Percentiles rank a stretch among this genome's conserved stretches.
Evolutionary conservation across 2,797 vertebrate species (phyloP).

Genomic region (Tinamus major): DNA sequence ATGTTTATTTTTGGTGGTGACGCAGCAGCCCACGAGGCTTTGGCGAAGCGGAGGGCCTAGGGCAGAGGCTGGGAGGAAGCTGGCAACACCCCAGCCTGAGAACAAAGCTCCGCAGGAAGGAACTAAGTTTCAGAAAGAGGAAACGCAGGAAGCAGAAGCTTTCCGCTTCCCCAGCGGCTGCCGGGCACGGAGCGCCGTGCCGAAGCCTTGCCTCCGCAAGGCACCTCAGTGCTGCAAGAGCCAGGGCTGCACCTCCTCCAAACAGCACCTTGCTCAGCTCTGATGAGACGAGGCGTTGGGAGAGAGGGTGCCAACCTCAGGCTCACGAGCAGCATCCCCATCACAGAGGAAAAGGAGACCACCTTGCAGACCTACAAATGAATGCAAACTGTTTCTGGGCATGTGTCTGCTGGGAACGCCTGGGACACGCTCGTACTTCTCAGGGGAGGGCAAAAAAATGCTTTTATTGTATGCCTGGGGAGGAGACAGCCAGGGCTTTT

Average conservation of each 20-base stretch:
- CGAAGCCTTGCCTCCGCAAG: too few relatives aligned
- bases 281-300: background rate
- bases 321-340: background rate
- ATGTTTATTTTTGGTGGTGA: constrained; percentile 18
- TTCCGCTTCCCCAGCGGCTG: background rate
- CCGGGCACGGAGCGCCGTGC: too few relatives aligned
- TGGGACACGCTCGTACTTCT: background rate
- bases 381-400: background rate
- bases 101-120: background rate
- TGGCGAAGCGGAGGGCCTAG: background rate
- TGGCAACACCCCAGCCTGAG: background rate
- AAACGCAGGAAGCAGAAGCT: background rate
- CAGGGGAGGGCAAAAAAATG: constrained; percentile 8
- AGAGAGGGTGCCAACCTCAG: background rate
- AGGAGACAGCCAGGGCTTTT: constrained; percentile 16
- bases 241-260: background rate
- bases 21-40: background rate
- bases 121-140: background rate
- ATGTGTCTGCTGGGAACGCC: background rate
- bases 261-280: background rate
- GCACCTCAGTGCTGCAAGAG: background rate
- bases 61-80: background rate
- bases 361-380: background rate
- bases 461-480: background rate
- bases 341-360: background rate